phyloP scores from a whole-genome alignment of 92 coral and sea anemone genomes.

The Isaurus tuberculatus region DNA sequence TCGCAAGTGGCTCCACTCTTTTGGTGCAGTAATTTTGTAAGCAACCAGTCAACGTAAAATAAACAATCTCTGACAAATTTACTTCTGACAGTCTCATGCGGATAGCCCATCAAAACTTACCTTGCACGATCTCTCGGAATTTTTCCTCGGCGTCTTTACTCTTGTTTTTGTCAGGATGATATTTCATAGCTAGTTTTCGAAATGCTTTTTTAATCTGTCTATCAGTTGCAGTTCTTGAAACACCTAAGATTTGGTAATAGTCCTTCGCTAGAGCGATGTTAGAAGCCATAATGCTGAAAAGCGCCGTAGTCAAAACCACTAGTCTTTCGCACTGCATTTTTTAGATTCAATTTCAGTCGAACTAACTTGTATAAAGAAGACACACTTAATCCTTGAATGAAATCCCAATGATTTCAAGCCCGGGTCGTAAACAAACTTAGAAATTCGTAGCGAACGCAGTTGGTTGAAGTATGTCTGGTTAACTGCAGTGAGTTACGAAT shows the following conservation, averaged over 20 bases:
- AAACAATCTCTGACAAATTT: slow-evolving; percentile 21
- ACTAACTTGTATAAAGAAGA: slow-evolving; percentile 14
- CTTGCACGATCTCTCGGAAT: slow-evolving; percentile 96
- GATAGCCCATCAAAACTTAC: slow-evolving; percentile 54
- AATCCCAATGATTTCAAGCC: not conserved
- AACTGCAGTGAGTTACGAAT: slow-evolving; percentile 34
- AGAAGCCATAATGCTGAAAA: slow-evolving; percentile 84
- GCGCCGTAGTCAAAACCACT: slow-evolving; percentile 84
- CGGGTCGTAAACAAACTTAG: not conserved
- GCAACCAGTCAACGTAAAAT: slow-evolving; percentile 10
- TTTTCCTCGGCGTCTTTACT: slow-evolving; percentile 93
- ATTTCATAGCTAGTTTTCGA: slow-evolving; percentile 92
- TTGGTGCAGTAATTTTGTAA: not conserved
- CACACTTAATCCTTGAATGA: not conserved
- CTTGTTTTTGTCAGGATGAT: slow-evolving; percentile 96
- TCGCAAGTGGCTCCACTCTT: slow-evolving; percentile 11
- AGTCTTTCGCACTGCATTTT: slow-evolving; percentile 92
- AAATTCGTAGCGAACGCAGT: slow-evolving; percentile 5
- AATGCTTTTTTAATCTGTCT: slow-evolving; percentile 97
- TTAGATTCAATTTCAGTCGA: not conserved
- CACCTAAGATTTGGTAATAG: slow-evolving; percentile 95
- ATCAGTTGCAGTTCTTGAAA: slow-evolving; percentile 86
- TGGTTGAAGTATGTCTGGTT: slow-evolving; percentile 28
- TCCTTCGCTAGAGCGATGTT: slow-evolving; percentile 92
- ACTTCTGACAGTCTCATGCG: not conserved